Percentiles rank a stretch among this genome's conserved stretches.
Conservation (phyloP, 1,140 invertebrate species). For the Neodiprion fabricii region DNA sequence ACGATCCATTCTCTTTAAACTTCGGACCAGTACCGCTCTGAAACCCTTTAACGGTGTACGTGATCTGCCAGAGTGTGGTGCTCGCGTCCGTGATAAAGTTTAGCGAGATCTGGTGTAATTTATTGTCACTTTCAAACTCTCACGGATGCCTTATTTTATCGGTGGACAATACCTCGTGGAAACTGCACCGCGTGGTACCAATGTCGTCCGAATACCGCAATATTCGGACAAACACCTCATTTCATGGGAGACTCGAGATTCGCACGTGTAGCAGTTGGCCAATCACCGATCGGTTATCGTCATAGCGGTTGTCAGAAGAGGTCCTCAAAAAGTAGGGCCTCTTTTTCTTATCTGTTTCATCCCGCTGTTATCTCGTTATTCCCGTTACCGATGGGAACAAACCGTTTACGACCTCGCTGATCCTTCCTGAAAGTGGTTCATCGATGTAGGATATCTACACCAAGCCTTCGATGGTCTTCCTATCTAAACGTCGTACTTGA, state of each 20-base stretch:
- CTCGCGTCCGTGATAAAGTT: neutral
- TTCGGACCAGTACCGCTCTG: neutral
- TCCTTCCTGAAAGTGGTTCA: constrained; percentile 1
- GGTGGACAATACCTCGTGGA: too few species aligned
- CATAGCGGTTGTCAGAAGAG: neutral
- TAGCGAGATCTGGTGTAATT: neutral
- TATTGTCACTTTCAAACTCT: neutral
- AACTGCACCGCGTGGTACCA: too few species aligned
- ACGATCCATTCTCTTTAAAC: neutral
- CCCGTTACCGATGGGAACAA: neutral
- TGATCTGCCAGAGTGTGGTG: neutral
- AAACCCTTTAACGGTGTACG: neutral
- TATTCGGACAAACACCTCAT: too few species aligned
- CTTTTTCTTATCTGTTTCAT: neutral
- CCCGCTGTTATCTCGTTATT: neutral
- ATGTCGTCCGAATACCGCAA: too few species aligned
- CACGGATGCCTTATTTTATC: too few species aligned
- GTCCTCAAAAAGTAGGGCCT: neutral
- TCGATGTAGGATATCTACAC: neutral
- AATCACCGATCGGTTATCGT: too few species aligned
- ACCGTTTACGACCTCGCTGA: neutral
- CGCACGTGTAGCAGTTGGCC: too few species aligned
- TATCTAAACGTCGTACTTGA: neutral
- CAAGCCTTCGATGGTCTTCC: neutral
- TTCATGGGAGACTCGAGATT: too few species aligned